Evolutionary conservation across 2,888 invertebrate genomes (phyloP), one percentile per base, ranked within the genome.

Genomic region (Saturnia japonica): DNA sequence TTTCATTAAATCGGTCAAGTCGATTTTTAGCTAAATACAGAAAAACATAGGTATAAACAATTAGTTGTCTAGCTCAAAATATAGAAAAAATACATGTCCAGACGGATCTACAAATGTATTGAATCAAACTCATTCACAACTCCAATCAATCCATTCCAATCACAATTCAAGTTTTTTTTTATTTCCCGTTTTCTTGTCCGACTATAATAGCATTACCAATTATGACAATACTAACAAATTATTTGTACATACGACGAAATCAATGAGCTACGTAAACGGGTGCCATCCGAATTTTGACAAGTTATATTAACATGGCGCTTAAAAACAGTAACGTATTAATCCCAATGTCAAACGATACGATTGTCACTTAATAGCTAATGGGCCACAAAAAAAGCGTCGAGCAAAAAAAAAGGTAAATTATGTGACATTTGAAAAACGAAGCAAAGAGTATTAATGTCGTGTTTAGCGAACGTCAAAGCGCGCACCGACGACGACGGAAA

Each of bases 391-490:
- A 88, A 84, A 78, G 74, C 74, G 72, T 76, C 66, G 72, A 74
- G 76, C 79, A 78, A 84, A 78, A 84, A 88, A 90, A 90, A 89
- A 87, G 84, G 85, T 90, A 90, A 94, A 91, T 90, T 90, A 93
- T 93, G 91, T 88, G 94, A 91, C 93, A 91, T 89, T 79, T 78
- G 83, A 87, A 91, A 93, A 91, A 91, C 64, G 91, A 87, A 81
- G 82, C 84, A 84, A 85, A 90, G 88, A 87, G 89, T 91, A 91
- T 93, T 93, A 91, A 92, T 91, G 93, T 90, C 90, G 90, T 91
- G 93, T 93, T 92, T 89, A 91, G 87, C 86, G 82, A 87, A 91
- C 89, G 94, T 91, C 94, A 94, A 93, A 93, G 91, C 83, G 77
- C 77, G 85, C 81, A 87, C 89, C 89, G 90, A 80, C 82, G 87